Percentiles rank a stretch among this genome's conserved stretches.
phyloP scores from a whole-genome alignment of 2,797 vertebrate species.

The Pseudotriccus pelzelni region DNA sequence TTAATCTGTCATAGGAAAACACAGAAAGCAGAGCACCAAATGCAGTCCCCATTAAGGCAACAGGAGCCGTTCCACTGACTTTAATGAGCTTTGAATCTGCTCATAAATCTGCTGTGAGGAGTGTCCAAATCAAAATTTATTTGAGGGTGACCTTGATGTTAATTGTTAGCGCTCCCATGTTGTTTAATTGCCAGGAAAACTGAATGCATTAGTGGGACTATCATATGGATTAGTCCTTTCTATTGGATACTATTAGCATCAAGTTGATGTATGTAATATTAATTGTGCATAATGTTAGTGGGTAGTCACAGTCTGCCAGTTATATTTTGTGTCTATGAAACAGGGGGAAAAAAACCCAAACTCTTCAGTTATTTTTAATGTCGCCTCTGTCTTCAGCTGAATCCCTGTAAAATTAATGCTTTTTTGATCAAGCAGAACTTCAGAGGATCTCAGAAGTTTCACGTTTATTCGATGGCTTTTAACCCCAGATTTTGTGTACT shows the following conservation, averaged over 20 bases:
- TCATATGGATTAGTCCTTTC: not conserved
- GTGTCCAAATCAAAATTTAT: constrained; percentile 54
- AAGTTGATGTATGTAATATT: not conserved
- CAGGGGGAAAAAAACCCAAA: not conserved
- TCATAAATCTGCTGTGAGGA: constrained; percentile 47
- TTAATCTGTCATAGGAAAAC: constrained; percentile 31
- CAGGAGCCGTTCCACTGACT: not conserved
- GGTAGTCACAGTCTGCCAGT: not conserved
- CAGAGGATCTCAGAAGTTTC: constrained; percentile 30
- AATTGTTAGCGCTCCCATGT: constrained; percentile 32
- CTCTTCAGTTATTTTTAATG: not conserved
- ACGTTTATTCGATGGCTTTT: not conserved
- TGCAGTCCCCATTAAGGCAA: constrained; percentile 48
- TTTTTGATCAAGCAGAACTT: constrained; percentile 43
- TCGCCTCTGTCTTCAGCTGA: not conserved
- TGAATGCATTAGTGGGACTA: not conserved
- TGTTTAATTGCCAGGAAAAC: constrained; percentile 19
- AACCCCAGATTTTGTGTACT: constrained; percentile 6
- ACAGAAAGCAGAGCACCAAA: not conserved
- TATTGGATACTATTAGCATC: not conserved
- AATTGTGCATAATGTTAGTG: not conserved
- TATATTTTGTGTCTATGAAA: not conserved
- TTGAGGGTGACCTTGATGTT: constrained; percentile 56
- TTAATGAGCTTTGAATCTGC: constrained; percentile 54
- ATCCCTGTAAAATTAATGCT: constrained; percentile 18